Conservation (phyloP, 1,140 invertebrate genomes). For the Saccostrea cuccullata region DNA sequence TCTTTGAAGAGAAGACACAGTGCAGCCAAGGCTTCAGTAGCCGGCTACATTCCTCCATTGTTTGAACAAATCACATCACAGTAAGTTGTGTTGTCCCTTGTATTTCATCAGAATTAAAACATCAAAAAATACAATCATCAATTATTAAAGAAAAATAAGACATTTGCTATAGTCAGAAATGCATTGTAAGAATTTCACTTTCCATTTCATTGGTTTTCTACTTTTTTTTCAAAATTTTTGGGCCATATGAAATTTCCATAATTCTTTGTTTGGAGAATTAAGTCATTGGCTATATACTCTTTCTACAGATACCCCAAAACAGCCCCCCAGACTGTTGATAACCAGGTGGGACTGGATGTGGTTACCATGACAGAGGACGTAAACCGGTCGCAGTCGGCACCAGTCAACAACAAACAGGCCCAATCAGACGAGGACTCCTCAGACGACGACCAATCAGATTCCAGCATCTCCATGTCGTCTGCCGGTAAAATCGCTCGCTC, state of each 20-base stretch:
- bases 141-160: no score
- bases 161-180: no score
- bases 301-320: constrained; percentile 70
- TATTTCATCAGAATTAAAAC: no score
- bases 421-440: constrained; percentile 70
- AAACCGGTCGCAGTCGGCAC: constrained; percentile 64
- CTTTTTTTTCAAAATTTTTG: no score
- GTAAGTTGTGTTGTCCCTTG: constrained; percentile 59
- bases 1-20: constrained; percentile 73
- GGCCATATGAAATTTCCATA: no score
- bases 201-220: no score
- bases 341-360: constrained; percentile 62
- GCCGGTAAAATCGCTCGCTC: constrained; percentile 65
- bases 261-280: no score
- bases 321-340: constrained; percentile 68
- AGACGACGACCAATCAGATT: constrained; percentile 60
- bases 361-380: constrained; percentile 40
- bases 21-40: constrained; percentile 74
- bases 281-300: background rate
- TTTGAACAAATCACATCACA: constrained; percentile 71
- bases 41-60: constrained; percentile 71
- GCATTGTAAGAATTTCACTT: no score
- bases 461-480: constrained; percentile 70
- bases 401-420: constrained; percentile 62
- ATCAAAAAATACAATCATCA: no score